Evolutionary conservation across 1,140 invertebrate species (phyloP).

Genomic region (Drosophila pruinosa): DNA sequence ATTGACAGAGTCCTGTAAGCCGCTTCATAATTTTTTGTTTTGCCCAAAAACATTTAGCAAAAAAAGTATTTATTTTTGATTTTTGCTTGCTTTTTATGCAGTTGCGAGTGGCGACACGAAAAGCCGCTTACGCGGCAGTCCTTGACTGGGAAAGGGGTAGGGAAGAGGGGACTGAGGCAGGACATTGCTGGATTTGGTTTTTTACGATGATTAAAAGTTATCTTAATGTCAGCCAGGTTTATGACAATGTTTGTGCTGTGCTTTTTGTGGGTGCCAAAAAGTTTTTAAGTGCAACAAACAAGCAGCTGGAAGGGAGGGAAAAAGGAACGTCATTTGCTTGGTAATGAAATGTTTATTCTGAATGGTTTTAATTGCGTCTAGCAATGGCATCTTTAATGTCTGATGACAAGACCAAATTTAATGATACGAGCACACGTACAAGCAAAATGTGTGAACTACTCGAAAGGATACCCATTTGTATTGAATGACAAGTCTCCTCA

Average conservation of each 20-base stretch:
- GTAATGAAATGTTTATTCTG: conserved; percentile 74
- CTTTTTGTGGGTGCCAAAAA: conserved; percentile 35
- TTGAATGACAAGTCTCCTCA: neutral
- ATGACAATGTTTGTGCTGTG: conserved; percentile 62
- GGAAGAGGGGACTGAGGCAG: neutral
- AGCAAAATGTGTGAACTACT: conserved; percentile 18
- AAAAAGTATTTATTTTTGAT: conserved; percentile 50
- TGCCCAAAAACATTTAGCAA: conserved; percentile 19
- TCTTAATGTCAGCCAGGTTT: conserved; percentile 74
- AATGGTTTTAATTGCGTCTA: conserved; percentile 80
- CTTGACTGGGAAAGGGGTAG: conserved; percentile 15
- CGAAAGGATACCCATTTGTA: neutral
- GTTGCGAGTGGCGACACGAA: conserved; percentile 59
- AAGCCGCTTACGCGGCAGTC: conserved; percentile 71
- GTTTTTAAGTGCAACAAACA: conserved; percentile 19
- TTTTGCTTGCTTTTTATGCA: conserved; percentile 43
- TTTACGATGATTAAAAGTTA: conserved; percentile 79
- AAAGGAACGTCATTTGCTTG: conserved; percentile 50
- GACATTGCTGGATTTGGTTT: conserved; percentile 26
- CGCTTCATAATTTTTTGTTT: conserved; percentile 39
- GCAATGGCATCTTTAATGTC: conserved; percentile 72
- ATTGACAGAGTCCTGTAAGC: conserved; percentile 24
- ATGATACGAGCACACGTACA: conserved; percentile 20
- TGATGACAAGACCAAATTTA: conserved; percentile 55
- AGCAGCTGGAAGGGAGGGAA: neutral